These are phyloP conservation scores for Apodemia hepburni DNA, from an alignment of 2,888 invertebrate species.

Conservation along the genomic window DNA sequence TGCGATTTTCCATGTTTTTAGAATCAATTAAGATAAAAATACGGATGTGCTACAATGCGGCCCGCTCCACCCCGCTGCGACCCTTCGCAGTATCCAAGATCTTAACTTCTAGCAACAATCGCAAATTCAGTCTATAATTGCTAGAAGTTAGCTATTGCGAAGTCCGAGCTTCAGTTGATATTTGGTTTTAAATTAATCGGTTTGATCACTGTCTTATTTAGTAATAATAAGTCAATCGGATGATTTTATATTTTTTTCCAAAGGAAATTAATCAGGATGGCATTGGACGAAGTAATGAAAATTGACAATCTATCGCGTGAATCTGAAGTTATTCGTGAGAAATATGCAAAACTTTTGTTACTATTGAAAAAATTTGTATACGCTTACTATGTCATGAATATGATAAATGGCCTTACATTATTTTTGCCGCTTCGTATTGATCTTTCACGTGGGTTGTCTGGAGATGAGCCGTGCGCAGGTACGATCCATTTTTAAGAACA, in stretches of 20 bases:
- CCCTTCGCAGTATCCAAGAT: too few relatives aligned
- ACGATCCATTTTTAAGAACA: background rate
- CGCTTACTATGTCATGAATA: slow-evolving; percentile 6
- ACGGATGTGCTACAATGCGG: too few relatives aligned
- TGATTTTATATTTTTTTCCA: background rate
- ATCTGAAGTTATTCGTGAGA: slow-evolving; percentile 1
- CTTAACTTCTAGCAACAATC: too few relatives aligned
- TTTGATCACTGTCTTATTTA: too few relatives aligned
- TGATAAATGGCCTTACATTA: slow-evolving; percentile 6
- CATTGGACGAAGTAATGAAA: slow-evolving; percentile 3
- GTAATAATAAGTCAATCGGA: too few relatives aligned
- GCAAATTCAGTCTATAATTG: too few relatives aligned
- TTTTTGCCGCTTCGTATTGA: slow-evolving; percentile 2
- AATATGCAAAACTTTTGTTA: background rate
- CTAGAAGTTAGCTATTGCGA: too few relatives aligned
- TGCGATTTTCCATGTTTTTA: too few relatives aligned
- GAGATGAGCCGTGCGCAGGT: slow-evolving; percentile 6
- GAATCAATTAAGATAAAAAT: too few relatives aligned
- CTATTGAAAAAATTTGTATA: slow-evolving; percentile 8
- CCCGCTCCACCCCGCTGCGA: too few relatives aligned
- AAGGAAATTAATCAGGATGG: background rate
- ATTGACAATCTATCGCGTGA: background rate
- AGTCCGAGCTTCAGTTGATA: too few relatives aligned
- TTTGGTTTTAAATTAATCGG: too few relatives aligned
- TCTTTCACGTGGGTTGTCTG: slow-evolving; percentile 5